Conservation (phyloP, 2,888 invertebrate genomes). For the Sussaba pulchella region DNA sequence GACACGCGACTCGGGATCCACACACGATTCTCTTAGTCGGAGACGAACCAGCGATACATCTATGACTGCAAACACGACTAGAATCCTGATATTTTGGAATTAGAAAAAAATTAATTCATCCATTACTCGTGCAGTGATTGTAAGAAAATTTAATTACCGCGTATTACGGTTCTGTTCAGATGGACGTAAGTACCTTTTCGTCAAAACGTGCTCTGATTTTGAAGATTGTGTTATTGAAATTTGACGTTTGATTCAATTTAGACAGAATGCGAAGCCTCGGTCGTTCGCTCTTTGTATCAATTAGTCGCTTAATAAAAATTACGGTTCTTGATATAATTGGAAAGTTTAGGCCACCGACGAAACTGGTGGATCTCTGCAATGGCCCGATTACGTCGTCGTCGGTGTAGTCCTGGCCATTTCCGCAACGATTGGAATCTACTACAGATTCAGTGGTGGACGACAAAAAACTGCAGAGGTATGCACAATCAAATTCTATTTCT, state of each 20-base stretch:
- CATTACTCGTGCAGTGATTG: neutral
- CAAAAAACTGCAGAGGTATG: constrained; percentile 87
- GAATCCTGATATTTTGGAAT: neutral
- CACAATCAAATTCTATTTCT: neutral
- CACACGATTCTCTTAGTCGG: constrained; percentile 27
- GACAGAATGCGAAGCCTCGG: no score
- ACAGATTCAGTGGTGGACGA: constrained; percentile 93
- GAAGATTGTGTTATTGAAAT: no score
- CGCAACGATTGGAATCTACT: constrained; percentile 92
- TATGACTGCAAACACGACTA: neutral
- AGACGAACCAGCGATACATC: constrained; percentile 20
- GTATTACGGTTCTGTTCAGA: neutral
- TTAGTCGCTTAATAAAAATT: no score
- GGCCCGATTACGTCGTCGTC: constrained; percentile 91
- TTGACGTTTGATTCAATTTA: no score
- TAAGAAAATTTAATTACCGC: neutral
- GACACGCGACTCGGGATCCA: constrained; percentile 30
- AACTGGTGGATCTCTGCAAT: constrained; percentile 70
- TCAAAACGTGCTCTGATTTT: neutral
- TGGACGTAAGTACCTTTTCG: constrained; percentile 55
- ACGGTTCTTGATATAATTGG: no score
- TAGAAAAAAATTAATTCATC: neutral
- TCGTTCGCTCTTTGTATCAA: no score
- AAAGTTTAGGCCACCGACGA: constrained; percentile 49
- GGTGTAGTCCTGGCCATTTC: constrained; percentile 89